Base-by-base conservation (phyloP, 2,888 invertebrate species). In the Chymomyza caudatula region DNA sequence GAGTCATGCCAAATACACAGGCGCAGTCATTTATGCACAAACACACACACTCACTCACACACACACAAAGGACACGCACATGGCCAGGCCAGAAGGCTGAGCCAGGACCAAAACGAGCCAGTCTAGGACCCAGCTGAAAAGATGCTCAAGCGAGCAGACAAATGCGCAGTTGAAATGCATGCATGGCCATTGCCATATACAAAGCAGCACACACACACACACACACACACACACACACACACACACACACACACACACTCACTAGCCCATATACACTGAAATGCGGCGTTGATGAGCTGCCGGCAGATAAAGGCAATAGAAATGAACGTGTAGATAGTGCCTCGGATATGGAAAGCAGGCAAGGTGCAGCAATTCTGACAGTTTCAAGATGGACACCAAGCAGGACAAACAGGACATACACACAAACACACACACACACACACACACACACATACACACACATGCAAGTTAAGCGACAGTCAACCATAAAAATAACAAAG, bases 1-100 rank as follows among this genome's bases (percentile, higher is more conserved):
- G 86, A 83, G 85, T 85, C 84, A 85, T 84, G 85, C 85, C 86
- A 85, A 85, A 87, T 86, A 78, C 85, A 84, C 83, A 85, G 78
- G 78, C 83, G 78, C 80, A 86, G 85, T 79, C 78, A 77, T 82
- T 78, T 78, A 86, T 77, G 83, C 74, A 77, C 75, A 82, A 19
- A 47, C 47, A 15, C 47, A 43, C 22, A 54, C 65, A 22, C 43
- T 56, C 23, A 57, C 22, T 43, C 51, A 43, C 57, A 64, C 47
- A 61, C 15, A 65, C 73, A 59, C 65, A 71, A 63, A 47, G 62
- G 29, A 37, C 29, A 37, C 49, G 54, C 44, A n/a, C 19, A 37
- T 42, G 29, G n/a, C 37, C 23, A 62, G 19, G 51, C 49, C 54
- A 20, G 22, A 6, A 15, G 55, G n/a, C 19, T 1, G n/a, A 11